A percentile compares a stretch with the other conserved stretches of the same genome.
phyloP scores from a whole-genome alignment of 2,113 vertebrate genomes.

The Dipodomys merriami region DNA sequence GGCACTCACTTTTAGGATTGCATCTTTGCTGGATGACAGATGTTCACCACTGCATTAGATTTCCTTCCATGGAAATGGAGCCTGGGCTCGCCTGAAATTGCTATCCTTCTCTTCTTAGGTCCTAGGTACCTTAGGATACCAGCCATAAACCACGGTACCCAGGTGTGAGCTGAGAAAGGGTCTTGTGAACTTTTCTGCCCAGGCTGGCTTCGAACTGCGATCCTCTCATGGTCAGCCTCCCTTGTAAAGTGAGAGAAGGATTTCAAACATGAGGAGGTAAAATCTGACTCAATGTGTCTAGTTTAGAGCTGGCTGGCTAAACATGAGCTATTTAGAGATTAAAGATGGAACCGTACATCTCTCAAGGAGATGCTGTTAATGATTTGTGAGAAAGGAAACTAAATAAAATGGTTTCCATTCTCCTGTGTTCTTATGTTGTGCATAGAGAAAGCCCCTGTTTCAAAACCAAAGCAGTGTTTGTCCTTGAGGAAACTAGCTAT shows the following conservation, averaged over 20 bases:
- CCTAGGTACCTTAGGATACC: too few relatives aligned
- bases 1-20: too few relatives aligned
- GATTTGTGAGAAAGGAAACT: neutral
- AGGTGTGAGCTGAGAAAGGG: too few relatives aligned
- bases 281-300: rapidly evolving
- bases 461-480: neutral
- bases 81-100: too few relatives aligned
- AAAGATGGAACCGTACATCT: neutral
- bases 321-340: neutral
- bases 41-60: too few relatives aligned
- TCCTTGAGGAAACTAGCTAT: neutral
- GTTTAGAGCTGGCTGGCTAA: neutral
- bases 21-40: too few relatives aligned
- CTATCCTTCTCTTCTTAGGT: too few relatives aligned
- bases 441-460: neutral
- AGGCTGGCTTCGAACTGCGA: too few relatives aligned
- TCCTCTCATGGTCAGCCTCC: too few relatives aligned
- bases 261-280: neutral
- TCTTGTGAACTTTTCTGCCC: too few relatives aligned
- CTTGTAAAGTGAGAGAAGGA: neutral
- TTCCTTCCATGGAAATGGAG: too few relatives aligned
- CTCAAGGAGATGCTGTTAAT: neutral
- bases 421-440: neutral
- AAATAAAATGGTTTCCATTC: neutral
- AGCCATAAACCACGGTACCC: too few relatives aligned